phyloP scores from a whole-genome alignment of 2,113 vertebrate genomes.

The Macquaria australasica region DNA sequence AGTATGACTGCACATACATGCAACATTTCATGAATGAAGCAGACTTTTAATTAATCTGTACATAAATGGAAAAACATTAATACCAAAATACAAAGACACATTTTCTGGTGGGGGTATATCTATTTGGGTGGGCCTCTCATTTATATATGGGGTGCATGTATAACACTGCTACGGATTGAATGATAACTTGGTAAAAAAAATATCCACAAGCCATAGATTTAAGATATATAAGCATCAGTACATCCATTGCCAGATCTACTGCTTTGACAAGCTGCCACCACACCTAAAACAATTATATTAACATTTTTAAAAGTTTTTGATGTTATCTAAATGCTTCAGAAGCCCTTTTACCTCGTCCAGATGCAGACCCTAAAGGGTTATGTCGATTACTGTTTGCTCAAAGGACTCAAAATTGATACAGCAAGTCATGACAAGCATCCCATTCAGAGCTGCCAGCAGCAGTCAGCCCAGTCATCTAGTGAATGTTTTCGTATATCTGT shows the following conservation, averaged over 20 bases:
- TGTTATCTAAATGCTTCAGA: slow-evolving; percentile 22
- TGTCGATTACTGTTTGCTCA: slow-evolving; percentile 49
- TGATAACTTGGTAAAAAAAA: neutral
- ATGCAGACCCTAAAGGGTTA: slow-evolving; percentile 28
- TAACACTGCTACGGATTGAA: neutral
- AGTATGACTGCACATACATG: too few relatives aligned
- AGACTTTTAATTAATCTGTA: neutral
- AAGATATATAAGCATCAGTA: neutral
- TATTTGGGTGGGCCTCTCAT: neutral
- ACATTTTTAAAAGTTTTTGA: neutral
- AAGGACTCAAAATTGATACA: slow-evolving; percentile 58
- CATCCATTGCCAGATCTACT: neutral
- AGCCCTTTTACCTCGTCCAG: slow-evolving; percentile 3
- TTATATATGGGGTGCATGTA: neutral
- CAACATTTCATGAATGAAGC: too few relatives aligned
- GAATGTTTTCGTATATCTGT: slow-evolving; percentile 72
- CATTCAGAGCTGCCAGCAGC: slow-evolving; percentile 66
- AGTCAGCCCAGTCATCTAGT: slow-evolving; percentile 60
- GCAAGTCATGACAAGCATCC: slow-evolving; percentile 57
- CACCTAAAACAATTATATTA: neutral
- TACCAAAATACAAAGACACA: neutral
- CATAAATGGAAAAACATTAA: neutral
- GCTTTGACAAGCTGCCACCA: slow-evolving; percentile 1
- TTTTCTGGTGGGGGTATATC: neutral
- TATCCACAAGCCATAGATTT: neutral